Evolutionary conservation across 2,888 invertebrate species (phyloP).

Genomic region (Hyppa rectilinea): DNA sequence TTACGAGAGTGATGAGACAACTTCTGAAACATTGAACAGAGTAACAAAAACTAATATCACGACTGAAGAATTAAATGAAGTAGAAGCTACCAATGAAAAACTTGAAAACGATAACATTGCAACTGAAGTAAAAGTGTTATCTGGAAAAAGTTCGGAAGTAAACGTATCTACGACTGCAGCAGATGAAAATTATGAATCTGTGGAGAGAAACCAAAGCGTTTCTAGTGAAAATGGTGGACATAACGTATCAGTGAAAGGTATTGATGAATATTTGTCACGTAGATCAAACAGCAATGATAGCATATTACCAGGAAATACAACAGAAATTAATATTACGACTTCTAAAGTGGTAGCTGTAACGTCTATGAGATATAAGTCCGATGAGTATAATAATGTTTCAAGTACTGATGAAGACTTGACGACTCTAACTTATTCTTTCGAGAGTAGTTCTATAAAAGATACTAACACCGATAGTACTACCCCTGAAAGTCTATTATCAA

Average conservation of each 20-base stretch:
- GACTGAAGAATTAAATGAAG: background rate
- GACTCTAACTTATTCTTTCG: background rate
- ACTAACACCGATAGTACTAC: background rate
- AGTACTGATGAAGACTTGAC: slow-evolving; percentile 2
- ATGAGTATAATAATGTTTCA: background rate
- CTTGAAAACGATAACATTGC: background rate
- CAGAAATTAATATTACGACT: background rate
- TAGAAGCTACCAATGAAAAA: background rate
- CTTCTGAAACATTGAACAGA: slow-evolving; percentile 14
- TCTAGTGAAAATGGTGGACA: slow-evolving; percentile 25
- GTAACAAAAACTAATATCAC: background rate
- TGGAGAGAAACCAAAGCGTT: slow-evolving; percentile 7
- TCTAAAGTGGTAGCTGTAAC: background rate
- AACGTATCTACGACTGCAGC: background rate
- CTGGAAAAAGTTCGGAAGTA: background rate
- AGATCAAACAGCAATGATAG: slow-evolving; percentile 2
- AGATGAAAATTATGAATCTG: background rate
- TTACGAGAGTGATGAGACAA: slow-evolving; percentile 15
- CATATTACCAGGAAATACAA: background rate
- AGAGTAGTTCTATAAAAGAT: background rate
- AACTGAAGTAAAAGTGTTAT: background rate
- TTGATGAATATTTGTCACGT: slow-evolving; percentile 16
- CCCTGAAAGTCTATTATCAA: background rate
- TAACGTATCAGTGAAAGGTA: slow-evolving; percentile 58
- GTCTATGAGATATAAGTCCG: background rate